These are phyloP conservation scores for Drosophila equinoxialis DNA, from an alignment of 1,140 invertebrate genomes.

Conservation along the genomic window DNA sequence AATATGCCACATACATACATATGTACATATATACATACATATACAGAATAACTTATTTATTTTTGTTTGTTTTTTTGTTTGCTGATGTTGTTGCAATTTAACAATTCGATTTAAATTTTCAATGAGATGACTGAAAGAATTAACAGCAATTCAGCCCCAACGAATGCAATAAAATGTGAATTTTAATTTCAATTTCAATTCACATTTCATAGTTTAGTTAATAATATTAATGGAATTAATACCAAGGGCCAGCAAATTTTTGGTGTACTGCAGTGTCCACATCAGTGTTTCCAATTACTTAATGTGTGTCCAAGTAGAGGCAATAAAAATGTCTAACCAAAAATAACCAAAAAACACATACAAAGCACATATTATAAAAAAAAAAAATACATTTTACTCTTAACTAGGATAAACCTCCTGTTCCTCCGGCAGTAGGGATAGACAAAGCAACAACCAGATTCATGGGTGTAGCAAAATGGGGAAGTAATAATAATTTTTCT, in stretches of 20 bases:
- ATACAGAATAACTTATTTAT: constrained; percentile 29
- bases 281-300: constrained; percentile 53
- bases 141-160: constrained; percentile 4
- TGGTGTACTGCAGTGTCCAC: background rate
- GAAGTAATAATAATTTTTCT: too few relatives aligned
- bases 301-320: constrained; percentile 35
- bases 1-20: too few relatives aligned
- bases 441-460: too few relatives aligned
- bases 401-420: background rate
- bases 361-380: constrained; percentile 50
- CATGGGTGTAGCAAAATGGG: background rate
- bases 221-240: constrained; percentile 13
- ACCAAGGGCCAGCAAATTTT: background rate
- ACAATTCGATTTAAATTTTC: constrained; percentile 40
- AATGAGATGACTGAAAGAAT: constrained; percentile 29
- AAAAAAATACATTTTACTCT: background rate
- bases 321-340: constrained; percentile 27
- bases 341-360: constrained; percentile 48
- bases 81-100: constrained; percentile 7
- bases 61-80: background rate
- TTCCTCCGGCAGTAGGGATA: constrained; percentile 12
- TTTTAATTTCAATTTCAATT: constrained; percentile 7
- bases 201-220: constrained; percentile 10
- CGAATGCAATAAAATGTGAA: constrained; percentile 20
- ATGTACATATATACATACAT: background rate